phyloP scores from a whole-genome alignment of 1,140 invertebrate species.

The Drosophila triauraria region DNA sequence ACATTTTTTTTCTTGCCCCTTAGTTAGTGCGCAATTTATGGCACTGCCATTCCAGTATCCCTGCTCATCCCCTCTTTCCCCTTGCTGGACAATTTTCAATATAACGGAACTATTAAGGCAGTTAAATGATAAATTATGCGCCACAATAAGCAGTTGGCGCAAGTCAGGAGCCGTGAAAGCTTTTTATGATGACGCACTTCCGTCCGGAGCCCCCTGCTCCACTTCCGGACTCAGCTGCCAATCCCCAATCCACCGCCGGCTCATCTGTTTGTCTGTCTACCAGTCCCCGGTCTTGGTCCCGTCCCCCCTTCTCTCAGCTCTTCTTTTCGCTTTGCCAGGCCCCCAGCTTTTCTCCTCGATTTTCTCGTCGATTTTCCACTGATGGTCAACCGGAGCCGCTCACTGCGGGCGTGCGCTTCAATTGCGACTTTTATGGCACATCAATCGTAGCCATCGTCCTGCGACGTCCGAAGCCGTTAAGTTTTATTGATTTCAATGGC shows the following conservation, averaged over 20 bases:
- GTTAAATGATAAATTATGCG: constrained; percentile 84
- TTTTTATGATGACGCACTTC: constrained; percentile 83
- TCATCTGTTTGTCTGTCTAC: constrained; percentile 39
- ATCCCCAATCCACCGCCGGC: constrained; percentile 26
- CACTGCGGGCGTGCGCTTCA: constrained; percentile 78
- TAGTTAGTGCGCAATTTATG: constrained; percentile 66
- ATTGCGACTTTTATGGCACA: constrained; percentile 83
- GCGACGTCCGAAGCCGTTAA: constrained; percentile 70
- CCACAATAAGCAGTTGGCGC: constrained; percentile 69
- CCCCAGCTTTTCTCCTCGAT: not conserved
- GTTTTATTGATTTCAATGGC: constrained; percentile 83
- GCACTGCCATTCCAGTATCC: constrained; percentile 3
- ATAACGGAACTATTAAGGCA: constrained; percentile 80
- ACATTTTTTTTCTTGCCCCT: constrained; percentile 6
- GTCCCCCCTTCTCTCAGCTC: too few relatives aligned
- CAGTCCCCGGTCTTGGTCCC: too few relatives aligned
- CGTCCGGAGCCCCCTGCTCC: constrained; percentile 31
- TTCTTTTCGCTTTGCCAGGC: not conserved
- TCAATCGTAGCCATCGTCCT: constrained; percentile 62
- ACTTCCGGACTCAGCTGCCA: constrained; percentile 17
- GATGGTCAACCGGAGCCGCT: constrained; percentile 52
- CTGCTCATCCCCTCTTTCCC: too few relatives aligned
- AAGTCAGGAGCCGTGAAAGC: constrained; percentile 69
- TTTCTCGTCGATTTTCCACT: constrained; percentile 24
- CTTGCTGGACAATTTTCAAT: constrained; percentile 69